phyloP scores from a whole-genome alignment of 2,113 vertebrate genomes.

The Rhynchomys soricoides region DNA sequence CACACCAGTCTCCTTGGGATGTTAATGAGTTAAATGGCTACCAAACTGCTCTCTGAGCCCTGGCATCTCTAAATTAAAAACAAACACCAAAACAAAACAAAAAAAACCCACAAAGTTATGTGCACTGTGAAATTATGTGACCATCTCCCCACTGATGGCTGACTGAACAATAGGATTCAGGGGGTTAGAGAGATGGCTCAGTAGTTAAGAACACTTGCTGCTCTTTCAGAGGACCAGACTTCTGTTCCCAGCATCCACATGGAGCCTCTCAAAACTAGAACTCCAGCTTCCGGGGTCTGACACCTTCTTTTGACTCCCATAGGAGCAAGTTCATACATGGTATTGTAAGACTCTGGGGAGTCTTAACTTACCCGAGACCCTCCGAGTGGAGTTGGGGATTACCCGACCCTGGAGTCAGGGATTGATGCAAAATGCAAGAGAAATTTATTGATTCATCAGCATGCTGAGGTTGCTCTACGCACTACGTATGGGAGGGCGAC shows the following conservation, averaged over 20 bases:
- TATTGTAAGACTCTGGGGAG: too few relatives aligned
- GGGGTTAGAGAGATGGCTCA: neutral
- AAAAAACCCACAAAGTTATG: neutral
- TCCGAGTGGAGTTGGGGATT: too few relatives aligned
- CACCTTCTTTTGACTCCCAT: neutral
- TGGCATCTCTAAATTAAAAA: neutral
- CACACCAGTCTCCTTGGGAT: neutral
- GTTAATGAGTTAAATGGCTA: neutral
- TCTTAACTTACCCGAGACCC: too few relatives aligned
- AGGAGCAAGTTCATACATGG: neutral
- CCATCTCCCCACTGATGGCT: neutral
- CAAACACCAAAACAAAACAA: neutral
- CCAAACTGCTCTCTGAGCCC: neutral
- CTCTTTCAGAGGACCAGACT: neutral
- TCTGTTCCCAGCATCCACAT: neutral
- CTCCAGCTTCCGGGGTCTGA: neutral
- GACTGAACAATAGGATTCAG: neutral
- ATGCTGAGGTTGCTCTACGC: too few relatives aligned
- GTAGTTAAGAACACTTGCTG: neutral
- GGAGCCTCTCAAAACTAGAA: neutral
- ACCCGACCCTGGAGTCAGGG: too few relatives aligned
- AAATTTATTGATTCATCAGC: too few relatives aligned
- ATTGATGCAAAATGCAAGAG: too few relatives aligned
- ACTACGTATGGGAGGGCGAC: too few relatives aligned
- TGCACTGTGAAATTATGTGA: neutral